These are phyloP conservation scores for Panonychus citri DNA, from an alignment of 1,140 invertebrate species.

Conservation along the genomic window DNA sequence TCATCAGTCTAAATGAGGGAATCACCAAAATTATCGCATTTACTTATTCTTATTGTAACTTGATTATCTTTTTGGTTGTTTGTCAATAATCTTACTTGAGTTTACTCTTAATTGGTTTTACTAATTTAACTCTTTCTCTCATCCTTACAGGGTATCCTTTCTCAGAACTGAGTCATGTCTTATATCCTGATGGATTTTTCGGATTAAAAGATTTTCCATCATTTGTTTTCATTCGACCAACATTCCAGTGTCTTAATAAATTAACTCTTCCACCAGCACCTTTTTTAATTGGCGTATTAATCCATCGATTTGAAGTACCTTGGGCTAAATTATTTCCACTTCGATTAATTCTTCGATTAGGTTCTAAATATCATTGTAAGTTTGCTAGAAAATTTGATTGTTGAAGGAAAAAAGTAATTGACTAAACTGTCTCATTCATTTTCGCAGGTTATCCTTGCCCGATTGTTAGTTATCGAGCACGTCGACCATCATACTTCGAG, in stretches of 20 bases:
- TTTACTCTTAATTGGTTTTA: not conserved
- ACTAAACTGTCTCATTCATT: constrained; percentile 7
- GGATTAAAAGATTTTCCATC: constrained; percentile 58
- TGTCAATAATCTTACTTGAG: too few relatives aligned
- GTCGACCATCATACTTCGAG: constrained; percentile 60
- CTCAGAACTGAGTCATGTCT: constrained; percentile 42
- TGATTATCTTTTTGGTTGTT: too few relatives aligned
- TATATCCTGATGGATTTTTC: constrained; percentile 35
- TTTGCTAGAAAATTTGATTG: too few relatives aligned
- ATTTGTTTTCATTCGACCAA: constrained; percentile 55
- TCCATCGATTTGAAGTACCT: constrained; percentile 63
- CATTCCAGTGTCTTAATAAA: constrained; percentile 58
- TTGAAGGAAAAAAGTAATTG: not conserved
- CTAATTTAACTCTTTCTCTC: too few relatives aligned
- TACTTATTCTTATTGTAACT: too few relatives aligned
- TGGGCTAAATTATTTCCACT: constrained; percentile 67
- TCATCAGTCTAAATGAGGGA: too few relatives aligned
- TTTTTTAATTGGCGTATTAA: constrained; percentile 50
- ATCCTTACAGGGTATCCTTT: constrained; percentile 35
- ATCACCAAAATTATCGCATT: too few relatives aligned
- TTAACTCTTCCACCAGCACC: constrained; percentile 46
- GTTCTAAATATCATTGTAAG: constrained; percentile 53
- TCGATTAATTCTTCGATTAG: constrained; percentile 47
- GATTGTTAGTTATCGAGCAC: constrained; percentile 47
- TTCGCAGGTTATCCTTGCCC: constrained; percentile 51